Base-by-base conservation (phyloP, 2,888 invertebrate species). In the Rhodophaea formosa region DNA sequence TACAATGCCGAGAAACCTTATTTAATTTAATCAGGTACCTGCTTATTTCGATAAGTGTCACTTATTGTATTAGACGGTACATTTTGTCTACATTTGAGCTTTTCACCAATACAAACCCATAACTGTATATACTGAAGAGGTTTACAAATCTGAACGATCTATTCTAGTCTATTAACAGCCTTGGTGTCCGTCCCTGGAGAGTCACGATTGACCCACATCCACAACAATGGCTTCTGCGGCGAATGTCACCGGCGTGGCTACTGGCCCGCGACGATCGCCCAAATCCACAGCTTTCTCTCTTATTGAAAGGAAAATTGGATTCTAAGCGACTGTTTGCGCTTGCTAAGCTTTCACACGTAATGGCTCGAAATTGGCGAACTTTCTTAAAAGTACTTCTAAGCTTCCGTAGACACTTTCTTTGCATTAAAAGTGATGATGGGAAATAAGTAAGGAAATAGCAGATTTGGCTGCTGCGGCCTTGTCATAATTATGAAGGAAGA, bases 241-340 rank as follows among this genome's bases (percentile, higher is more conserved):
- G 39, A 39, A 39, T 46, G 46, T 46, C 46, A 46, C 15, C 44
- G 16, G 10, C 15, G 32, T 49, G 32, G 32, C 8, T 1, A 15
- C 32, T 49, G 49, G 32, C 15, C 15, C 30, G 49, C 8, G 32
- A 32, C 23, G 46, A 23, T 7, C 15, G 46, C 5, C 32, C 7
- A 32, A 15, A 7, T 49, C 12, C 12, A n/a, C 14, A 7, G 30
- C 49, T 49, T 49, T 49, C 49, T 49, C 14, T 15, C 8, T 8
- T 32, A 32, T 49, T 49, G 32, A 49, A 49, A 49, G 49, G 49
- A 32, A 49, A 49, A 49, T 49, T 15, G 14, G 8, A 49, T 49
- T 15, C 30, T 30, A 16, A 32, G 39, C 39, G n/a, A 39, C 39
- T 39, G n/a, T 39, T 39, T 39, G 39, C 46, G 46, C 30, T 15